Percentiles rank a stretch among this genome's conserved stretches.
Evolutionary conservation across 2,888 invertebrate species (phyloP).

Genomic region (Watsonalla cultraria): DNA sequence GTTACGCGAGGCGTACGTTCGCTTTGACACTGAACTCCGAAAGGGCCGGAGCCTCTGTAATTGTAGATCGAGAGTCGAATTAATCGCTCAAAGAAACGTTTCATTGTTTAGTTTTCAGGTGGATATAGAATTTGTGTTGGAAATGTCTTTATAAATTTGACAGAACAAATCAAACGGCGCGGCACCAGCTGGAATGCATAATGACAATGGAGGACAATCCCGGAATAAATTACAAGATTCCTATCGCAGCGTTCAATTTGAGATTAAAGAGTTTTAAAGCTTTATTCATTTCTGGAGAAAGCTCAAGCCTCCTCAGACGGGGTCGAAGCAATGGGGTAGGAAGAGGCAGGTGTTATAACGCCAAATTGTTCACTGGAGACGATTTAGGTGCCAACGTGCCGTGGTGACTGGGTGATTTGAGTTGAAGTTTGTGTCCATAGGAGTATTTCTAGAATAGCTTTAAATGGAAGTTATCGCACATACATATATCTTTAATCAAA

Average conservation of each 20-base stretch:
- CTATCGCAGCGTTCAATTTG: background rate
- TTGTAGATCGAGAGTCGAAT: conserved; percentile 57
- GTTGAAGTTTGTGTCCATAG: too few species aligned
- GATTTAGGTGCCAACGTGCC: too few species aligned
- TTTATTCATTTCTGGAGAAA: background rate
- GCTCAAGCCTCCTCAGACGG: too few species aligned
- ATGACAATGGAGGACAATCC: background rate
- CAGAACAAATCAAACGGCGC: background rate
- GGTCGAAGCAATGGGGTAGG: too few species aligned
- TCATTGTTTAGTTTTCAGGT: conserved; percentile 24
- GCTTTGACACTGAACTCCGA: conserved; percentile 58
- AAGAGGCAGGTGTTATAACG: too few species aligned
- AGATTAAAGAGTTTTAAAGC: background rate
- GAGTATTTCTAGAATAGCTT: too few species aligned
- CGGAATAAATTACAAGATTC: background rate
- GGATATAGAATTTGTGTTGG: conserved; percentile 7
- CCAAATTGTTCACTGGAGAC: too few species aligned
- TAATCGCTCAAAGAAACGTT: conserved; percentile 44
- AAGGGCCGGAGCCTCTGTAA: conserved; percentile 51
- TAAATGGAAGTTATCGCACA: too few species aligned
- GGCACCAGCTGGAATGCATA: background rate
- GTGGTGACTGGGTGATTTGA: too few species aligned
- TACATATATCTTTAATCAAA: too few species aligned
- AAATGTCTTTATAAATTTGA: background rate
- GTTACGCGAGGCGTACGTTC: conserved; percentile 22